These are phyloP conservation scores for Phaenicophaeus curvirostris DNA, from an alignment of 2,797 vertebrate species.

Conservation along the genomic window DNA sequence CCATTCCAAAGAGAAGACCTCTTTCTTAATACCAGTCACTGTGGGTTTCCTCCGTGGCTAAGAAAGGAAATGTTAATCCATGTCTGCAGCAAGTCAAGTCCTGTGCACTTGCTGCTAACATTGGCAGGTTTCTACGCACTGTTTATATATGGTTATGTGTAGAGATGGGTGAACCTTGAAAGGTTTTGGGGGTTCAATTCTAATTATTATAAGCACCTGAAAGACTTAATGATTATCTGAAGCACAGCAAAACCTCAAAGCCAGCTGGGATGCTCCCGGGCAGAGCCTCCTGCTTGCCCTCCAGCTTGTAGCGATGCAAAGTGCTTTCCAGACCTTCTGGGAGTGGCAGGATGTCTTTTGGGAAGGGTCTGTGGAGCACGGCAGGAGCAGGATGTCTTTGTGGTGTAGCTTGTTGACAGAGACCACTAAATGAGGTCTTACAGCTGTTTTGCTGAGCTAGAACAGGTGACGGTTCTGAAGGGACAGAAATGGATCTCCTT, in stretches of 20 bases:
- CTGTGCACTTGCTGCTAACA: slow-evolving; percentile 27
- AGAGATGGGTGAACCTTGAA: slow-evolving; percentile 43
- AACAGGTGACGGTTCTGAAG: neutral
- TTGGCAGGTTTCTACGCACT: slow-evolving; percentile 42
- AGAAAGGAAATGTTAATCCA: slow-evolving; percentile 54
- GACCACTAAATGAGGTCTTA: neutral
- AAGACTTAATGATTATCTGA: neutral
- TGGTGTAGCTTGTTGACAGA: neutral
- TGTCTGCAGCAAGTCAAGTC: slow-evolving; percentile 58
- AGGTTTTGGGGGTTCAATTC: neutral
- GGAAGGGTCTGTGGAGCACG: neutral
- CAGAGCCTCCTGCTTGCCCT: neutral
- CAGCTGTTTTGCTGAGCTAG: neutral
- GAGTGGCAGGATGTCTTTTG: neutral
- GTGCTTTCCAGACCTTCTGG: neutral
- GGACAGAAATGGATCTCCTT: neutral
- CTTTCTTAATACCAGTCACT: slow-evolving; percentile 43
- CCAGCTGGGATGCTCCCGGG: neutral
- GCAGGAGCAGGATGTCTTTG: neutral
- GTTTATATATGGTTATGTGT: slow-evolving; percentile 26
- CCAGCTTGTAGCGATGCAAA: fast-evolving
- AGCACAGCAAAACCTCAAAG: neutral
- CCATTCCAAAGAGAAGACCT: slow-evolving; percentile 52
- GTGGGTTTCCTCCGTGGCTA: slow-evolving; percentile 55
- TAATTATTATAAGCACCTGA: neutral